Evolutionary conservation across 2,888 invertebrate species (phyloP).

Genomic region (Nebria salina): DNA sequence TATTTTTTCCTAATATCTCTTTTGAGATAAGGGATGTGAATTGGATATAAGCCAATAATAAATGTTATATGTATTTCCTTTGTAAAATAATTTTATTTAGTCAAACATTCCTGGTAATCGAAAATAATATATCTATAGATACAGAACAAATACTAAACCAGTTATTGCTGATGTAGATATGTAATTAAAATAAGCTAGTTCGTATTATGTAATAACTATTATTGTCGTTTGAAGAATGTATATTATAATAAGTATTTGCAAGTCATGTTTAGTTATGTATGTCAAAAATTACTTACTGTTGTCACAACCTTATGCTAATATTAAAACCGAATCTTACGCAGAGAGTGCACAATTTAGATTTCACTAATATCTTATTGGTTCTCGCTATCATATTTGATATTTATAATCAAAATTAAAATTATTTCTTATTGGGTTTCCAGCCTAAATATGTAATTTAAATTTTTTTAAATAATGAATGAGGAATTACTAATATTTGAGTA

Average conservation of each 20-base stretch:
- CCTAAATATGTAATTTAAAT: too few relatives aligned
- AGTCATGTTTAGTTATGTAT: background rate
- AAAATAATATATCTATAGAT: background rate
- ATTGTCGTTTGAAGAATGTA: background rate
- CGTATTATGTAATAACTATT: background rate
- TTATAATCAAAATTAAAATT: too few relatives aligned
- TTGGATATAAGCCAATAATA: background rate
- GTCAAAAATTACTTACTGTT: conserved; percentile 9
- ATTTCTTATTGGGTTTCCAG: too few relatives aligned
- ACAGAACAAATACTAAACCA: background rate
- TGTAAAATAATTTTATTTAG: background rate
- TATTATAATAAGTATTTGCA: background rate
- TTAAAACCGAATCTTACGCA: background rate
- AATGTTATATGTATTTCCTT: background rate
- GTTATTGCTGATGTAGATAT: background rate
- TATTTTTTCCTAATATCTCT: too few relatives aligned
- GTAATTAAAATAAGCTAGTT: background rate
- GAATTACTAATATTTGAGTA: too few relatives aligned
- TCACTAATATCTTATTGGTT: too few relatives aligned
- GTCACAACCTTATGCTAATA: conserved; percentile 23
- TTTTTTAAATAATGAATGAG: too few relatives aligned
- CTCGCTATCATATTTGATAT: too few relatives aligned
- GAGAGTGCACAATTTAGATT: background rate
- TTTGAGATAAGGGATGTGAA: background rate
- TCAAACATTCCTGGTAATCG: background rate